These are phyloP conservation scores for Neuroterus valhalla DNA, from an alignment of 1,140 invertebrate species.

Conservation along the genomic window DNA sequence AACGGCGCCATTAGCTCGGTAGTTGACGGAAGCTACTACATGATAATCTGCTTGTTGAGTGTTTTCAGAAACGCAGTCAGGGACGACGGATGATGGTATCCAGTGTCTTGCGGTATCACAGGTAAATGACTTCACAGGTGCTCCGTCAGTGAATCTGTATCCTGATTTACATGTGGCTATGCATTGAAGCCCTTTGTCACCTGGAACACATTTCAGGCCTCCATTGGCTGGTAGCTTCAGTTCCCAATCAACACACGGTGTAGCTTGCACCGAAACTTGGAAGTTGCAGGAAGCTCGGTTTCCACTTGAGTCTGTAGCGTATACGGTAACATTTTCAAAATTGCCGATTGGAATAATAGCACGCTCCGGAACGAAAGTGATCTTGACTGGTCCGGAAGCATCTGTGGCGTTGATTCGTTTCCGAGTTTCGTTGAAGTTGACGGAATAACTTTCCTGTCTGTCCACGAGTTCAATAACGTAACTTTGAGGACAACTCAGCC, in stretches of 20 bases:
- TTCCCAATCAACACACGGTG: conserved; percentile 96
- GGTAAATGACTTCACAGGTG: conserved; percentile 88
- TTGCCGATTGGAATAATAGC: conserved; percentile 92
- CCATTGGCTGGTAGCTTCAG: conserved; percentile 91
- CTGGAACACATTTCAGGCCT: conserved; percentile 88
- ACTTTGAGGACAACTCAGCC: conserved; percentile 94
- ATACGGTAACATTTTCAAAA: conserved; percentile 95
- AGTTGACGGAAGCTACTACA: conserved; percentile 90
- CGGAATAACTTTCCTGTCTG: conserved; percentile 90
- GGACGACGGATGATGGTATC: conserved; percentile 89
- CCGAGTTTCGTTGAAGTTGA: conserved; percentile 95
- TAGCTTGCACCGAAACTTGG: conserved; percentile 95
- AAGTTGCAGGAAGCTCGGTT: conserved; percentile 95
- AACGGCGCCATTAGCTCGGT: conserved; percentile 92
- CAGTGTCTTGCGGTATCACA: conserved; percentile 88
- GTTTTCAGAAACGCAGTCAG: conserved; percentile 95
- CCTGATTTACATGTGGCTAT: conserved; percentile 94
- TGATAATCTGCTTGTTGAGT: conserved; percentile 96
- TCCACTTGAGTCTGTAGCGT: conserved; percentile 90
- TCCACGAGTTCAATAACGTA: conserved; percentile 95
- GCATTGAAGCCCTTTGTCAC: conserved; percentile 89
- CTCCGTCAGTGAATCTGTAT: conserved; percentile 93
- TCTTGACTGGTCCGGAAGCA: conserved; percentile 89
- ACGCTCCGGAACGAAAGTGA: conserved; percentile 89
- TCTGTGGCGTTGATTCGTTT: conserved; percentile 91